Evolutionary conservation across 2,113 vertebrate genomes (phyloP).

Genomic region (Chunga burmeisteri): DNA sequence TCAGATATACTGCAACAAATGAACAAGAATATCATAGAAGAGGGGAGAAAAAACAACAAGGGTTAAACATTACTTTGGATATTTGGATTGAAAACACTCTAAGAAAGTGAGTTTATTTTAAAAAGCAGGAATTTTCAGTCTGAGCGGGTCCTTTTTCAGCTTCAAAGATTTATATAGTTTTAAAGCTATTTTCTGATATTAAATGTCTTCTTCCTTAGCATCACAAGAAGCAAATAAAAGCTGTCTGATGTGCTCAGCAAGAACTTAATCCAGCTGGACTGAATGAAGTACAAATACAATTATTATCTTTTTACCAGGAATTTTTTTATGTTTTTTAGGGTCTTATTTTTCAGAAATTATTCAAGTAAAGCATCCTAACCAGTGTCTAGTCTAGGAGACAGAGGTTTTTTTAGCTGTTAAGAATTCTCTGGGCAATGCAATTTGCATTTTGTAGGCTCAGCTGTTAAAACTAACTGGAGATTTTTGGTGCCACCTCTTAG

Average conservation of each 20-base stretch:
- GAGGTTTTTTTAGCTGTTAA: neutral
- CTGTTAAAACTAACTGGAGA: neutral
- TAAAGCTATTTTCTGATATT: constrained; percentile 6
- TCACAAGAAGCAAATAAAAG: constrained; percentile 12
- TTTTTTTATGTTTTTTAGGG: neutral
- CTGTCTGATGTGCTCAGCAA: neutral
- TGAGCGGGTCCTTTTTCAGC: neutral
- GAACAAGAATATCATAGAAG: neutral
- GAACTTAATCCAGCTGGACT: constrained; percentile 16
- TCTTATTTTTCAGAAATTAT: constrained; percentile 14
- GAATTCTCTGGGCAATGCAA: neutral
- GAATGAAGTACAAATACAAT: neutral
- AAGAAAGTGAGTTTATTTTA: neutral
- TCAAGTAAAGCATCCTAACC: neutral
- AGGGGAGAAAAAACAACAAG: neutral
- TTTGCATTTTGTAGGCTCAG: neutral
- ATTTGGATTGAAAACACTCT: neutral
- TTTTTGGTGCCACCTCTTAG: neutral
- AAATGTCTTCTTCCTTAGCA: neutral
- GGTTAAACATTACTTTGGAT: neutral
- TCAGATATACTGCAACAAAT: neutral
- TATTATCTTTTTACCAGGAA: constrained; percentile 10
- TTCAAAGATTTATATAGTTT: neutral
- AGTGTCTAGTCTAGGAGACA: neutral
- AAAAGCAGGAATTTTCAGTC: neutral